Conservation (phyloP, 2,888 invertebrate species). For the Rambutsinella grinnellia region DNA sequence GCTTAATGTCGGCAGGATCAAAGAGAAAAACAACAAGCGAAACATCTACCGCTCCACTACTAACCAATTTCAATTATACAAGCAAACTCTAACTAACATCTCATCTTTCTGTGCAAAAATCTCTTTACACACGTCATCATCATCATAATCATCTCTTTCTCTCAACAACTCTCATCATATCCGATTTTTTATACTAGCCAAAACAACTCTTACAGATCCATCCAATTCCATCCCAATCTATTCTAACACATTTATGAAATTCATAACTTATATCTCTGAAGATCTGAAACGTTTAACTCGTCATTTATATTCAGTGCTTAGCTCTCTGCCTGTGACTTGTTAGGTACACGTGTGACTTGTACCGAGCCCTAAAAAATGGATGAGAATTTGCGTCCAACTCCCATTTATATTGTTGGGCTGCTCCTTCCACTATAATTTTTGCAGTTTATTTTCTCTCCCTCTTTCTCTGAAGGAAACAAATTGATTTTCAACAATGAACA, state of each 20-base stretch:
- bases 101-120: constrained; percentile 28
- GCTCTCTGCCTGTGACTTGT: constrained; percentile 16
- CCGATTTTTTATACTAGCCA: constrained; percentile 16
- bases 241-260: neutral
- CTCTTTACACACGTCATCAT: constrained; percentile 30
- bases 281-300: neutral
- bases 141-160: constrained; percentile 23
- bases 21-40: constrained; percentile 52
- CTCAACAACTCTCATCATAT: constrained; percentile 30
- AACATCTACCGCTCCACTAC: too few species aligned
- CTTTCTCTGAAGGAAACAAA: constrained; percentile 55
- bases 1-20: constrained; percentile 58
- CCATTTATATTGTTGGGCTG: constrained; percentile 7
- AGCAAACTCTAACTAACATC: constrained; percentile 16
- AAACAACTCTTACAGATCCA: neutral
- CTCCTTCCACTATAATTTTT: constrained; percentile 17
- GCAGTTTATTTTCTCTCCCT: constrained; percentile 38
- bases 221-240: too few species aligned
- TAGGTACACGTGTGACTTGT: constrained; percentile 52
- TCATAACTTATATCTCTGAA: neutral
- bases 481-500: constrained; percentile 44
- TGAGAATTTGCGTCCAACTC: neutral
- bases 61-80: constrained; percentile 1
- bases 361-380: constrained; percentile 48
- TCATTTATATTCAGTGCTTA: constrained; percentile 26